These are phyloP conservation scores for Lepus townsendii DNA, from an alignment of 2,797 vertebrate species.

Conservation along the genomic window DNA sequence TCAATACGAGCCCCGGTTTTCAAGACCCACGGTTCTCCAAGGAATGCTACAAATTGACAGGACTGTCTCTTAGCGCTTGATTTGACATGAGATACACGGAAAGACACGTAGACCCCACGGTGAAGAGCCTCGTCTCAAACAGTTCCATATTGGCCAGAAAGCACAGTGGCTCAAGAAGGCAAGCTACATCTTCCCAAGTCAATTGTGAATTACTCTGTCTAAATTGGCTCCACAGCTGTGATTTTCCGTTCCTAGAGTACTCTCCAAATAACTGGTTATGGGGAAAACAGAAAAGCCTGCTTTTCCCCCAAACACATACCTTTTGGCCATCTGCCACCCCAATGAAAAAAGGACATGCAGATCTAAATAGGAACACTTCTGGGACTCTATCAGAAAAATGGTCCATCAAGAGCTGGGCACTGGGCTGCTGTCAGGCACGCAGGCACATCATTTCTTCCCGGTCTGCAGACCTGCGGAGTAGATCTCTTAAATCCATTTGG, in stretches of 20 bases:
- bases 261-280: constrained; percentile 47
- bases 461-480: constrained; percentile 40
- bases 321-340: constrained; percentile 59
- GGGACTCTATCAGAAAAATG: constrained; percentile 69
- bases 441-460: background rate
- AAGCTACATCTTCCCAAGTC: constrained; percentile 37
- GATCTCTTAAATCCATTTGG: constrained; percentile 58
- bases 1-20: constrained; percentile 71
- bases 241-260: constrained; percentile 44
- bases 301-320: constrained; percentile 9
- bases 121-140: constrained; percentile 70
- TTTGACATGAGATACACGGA: constrained; percentile 53
- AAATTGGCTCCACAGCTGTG: constrained; percentile 61
- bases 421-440: constrained; percentile 34
- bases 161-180: constrained; percentile 42
- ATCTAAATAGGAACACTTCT: constrained; percentile 72
- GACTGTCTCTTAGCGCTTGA: constrained; percentile 62
- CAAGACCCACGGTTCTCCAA: constrained; percentile 58
- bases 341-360: constrained; percentile 65
- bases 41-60: constrained; percentile 67
- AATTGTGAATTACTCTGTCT: constrained; percentile 73
- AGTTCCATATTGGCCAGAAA: background rate
- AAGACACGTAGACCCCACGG: constrained; percentile 7
- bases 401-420: constrained; percentile 69
- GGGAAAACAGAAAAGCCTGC: background rate